Evolutionary conservation across 2,797 vertebrate genomes (phyloP), one percentile per base, ranked within the genome.

Genomic region (Rhinichthys osculus): DNA sequence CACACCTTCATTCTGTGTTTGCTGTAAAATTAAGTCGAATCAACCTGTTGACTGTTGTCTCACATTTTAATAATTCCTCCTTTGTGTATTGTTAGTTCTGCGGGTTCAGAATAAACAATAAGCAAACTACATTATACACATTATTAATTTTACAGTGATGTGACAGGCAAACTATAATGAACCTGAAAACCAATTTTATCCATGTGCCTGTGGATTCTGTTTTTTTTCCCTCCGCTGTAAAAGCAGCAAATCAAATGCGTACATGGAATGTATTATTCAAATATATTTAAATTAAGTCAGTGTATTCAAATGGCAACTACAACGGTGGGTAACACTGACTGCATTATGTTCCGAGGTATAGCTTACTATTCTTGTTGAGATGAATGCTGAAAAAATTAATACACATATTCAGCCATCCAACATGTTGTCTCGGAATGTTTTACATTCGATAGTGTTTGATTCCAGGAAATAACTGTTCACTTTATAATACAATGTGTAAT

Each of bases 221-320:
- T 84, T 86, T 85, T 85, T 87, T 70, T 11, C 44, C 54, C 86
- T 76, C 73, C 44, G 52, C 64, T 57, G 74, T 83, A 83, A 87
- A 87, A 85, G 84, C 83, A 89, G 89, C 86, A 90, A 89, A 90
- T 90, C 86, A 87, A 83, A 89, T 90, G 82, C 79, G 11, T 86
- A 83, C 84, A 87, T 52, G 57, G 79, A 86, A 82, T n/a, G 76
- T 72, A 87, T 87, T 90, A 90, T 90, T 90, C 86, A 90, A 89
- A 90, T 90, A 57, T 87, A 89, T 90, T 90, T 78, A 90, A 87
- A 90, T 90, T 40, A 86, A 87, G 84, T 77, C 70, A 69, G 79
- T 77, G 59, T 77, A 89, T 90, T 90, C 84, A 88, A 86, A 89
- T 89, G 84, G 81, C 35, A 79, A 80, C 50, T 62, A 84, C 79